These are phyloP conservation scores for Lasioglossum figueresi DNA, from an alignment of 2,888 invertebrate species.

Conservation along the genomic window DNA sequence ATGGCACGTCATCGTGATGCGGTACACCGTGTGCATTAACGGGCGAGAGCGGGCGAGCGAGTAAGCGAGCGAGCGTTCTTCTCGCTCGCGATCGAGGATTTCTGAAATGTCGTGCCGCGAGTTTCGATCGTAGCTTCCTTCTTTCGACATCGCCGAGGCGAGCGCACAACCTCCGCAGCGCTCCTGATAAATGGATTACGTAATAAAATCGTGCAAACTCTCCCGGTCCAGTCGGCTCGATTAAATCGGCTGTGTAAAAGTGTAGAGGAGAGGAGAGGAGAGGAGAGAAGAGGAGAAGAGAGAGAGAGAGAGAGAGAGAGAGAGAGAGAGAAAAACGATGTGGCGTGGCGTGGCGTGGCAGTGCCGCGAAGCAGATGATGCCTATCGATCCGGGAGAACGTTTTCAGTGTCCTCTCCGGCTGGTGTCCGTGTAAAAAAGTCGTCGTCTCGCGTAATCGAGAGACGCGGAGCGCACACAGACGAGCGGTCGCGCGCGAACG, in stretches of 20 bases:
- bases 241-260: conserved; percentile 47
- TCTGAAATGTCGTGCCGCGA: conserved; percentile 46
- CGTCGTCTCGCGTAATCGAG: conserved; percentile 24
- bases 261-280: background rate
- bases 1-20: conserved; percentile 71
- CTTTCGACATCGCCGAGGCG: conserved; percentile 46
- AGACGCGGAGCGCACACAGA: background rate
- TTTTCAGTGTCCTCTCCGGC: background rate
- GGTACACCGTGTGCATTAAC: conserved; percentile 30
- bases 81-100: conserved; percentile 52
- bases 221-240: conserved; percentile 33
- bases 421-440: background rate
- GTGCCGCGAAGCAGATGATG: conserved; percentile 8
- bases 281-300: too few relatives aligned
- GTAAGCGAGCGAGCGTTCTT: background rate
- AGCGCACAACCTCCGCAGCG: conserved; percentile 31
- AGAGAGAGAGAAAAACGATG: background rate
- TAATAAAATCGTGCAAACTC: conserved; percentile 57
- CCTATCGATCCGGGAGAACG: conserved; percentile 30
- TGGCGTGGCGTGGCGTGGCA: conserved; percentile 3
- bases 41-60: background rate
- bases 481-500: background rate
- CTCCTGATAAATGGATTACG: conserved; percentile 60
- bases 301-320: background rate
- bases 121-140: conserved; percentile 48